These are phyloP conservation scores for Gari tellinella DNA, from an alignment of 2,888 invertebrate species.

Conservation along the genomic window DNA sequence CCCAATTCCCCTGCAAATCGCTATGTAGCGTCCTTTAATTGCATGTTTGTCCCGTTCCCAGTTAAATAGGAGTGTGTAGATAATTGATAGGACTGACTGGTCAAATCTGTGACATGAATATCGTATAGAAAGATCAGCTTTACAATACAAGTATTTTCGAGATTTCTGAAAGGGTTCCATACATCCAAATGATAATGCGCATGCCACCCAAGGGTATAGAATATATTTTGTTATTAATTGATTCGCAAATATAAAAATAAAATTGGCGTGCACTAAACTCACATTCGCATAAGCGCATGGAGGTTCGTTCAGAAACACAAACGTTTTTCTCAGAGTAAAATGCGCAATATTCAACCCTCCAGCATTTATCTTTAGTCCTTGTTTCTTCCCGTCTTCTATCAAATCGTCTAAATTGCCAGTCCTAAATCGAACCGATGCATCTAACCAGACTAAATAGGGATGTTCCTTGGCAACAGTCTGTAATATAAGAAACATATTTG, in stretches of 20 bases:
- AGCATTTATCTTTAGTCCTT: constrained; percentile 7
- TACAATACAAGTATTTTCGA: constrained; percentile 24
- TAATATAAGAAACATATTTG: no score
- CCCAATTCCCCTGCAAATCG: no score
- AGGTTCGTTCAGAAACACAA: constrained; percentile 33
- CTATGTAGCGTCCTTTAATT: no score
- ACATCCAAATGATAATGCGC: constrained; percentile 53
- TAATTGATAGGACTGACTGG: constrained; percentile 51
- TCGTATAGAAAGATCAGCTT: no score
- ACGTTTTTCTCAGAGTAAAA: constrained; percentile 35
- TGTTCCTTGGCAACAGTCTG: constrained; percentile 40
- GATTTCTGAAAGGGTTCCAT: constrained; percentile 31
- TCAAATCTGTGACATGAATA: constrained; percentile 56
- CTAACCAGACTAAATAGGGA: constrained; percentile 58
- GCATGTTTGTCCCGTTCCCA: no score
- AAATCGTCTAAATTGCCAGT: constrained; percentile 28
- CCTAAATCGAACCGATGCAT: constrained; percentile 45
- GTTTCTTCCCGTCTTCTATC: constrained; percentile 22
- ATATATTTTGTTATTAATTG: constrained; percentile 43
- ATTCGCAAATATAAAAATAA: constrained; percentile 38
- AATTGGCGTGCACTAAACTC: constrained; percentile 41
- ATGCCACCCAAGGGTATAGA: constrained; percentile 53
- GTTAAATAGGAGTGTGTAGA: background rate
- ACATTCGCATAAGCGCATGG: constrained; percentile 34
- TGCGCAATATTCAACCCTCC: constrained; percentile 28